phyloP scores from a whole-genome alignment of 2,797 vertebrate genomes.

The Okamejei kenojei region DNA sequence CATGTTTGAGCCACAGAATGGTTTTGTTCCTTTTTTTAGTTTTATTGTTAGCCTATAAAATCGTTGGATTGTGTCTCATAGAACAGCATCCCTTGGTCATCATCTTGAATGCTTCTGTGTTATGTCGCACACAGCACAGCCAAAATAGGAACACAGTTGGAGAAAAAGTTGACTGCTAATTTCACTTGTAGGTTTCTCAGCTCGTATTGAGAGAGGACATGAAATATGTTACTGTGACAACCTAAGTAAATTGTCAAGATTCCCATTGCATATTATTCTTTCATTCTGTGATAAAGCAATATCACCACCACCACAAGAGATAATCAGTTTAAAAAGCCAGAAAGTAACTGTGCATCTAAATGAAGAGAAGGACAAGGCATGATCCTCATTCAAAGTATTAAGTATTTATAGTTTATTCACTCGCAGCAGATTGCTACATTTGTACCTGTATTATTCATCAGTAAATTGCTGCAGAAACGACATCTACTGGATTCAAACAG shows the following conservation, averaged over 20 bases:
- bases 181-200: conserved; percentile 4
- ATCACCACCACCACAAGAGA: background rate
- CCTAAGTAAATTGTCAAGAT: background rate
- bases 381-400: background rate
- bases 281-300: background rate
- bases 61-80: conserved; percentile 17
- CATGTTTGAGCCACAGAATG: background rate
- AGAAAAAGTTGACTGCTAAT: background rate
- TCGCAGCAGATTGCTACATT: background rate
- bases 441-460: background rate
- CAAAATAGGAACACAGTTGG: conserved; percentile 8
- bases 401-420: background rate
- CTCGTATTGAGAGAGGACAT: background rate
- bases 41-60: conserved; percentile 17
- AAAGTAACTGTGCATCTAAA: background rate
- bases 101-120: conserved; percentile 16
- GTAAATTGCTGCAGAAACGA: background rate
- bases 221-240: background rate
- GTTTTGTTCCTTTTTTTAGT: conserved; percentile 9
- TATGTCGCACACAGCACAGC: conserved; percentile 3
- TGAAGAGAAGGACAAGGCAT: background rate
- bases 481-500: background rate
- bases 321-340: background rate
- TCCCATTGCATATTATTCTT: background rate
- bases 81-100: background rate